Base-by-base conservation (phyloP, 2,888 invertebrate species). In the Agapostemon virescens region DNA sequence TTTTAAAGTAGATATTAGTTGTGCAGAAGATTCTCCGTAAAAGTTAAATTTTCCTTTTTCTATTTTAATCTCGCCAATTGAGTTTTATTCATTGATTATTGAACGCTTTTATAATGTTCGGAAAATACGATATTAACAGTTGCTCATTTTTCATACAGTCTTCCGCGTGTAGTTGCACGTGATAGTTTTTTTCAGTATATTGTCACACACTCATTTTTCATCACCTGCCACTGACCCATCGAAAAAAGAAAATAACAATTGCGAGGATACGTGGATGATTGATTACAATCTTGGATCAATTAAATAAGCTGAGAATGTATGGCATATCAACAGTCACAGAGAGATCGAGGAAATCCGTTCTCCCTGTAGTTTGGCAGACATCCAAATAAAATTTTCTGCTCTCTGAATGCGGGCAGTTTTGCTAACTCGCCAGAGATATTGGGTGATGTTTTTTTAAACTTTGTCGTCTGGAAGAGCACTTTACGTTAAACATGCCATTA, bases 321-420 rank as follows among this genome's bases (percentile, higher is more conserved):
- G 23, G 17, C 7, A 17, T 66, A 66, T 66, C 64, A 66, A 15
- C 40, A 23, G 17, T 66, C 23, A 9, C 38, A 40, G 23, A 66
- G 40, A 40, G 40, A 66, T 66, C 64, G 40, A 66, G 64, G 23
- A 66, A 66, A 66, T 66, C 64, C 64, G 64, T 66, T 66, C 40
- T 7, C 40, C 26, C 64, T 23, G 26, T 66, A 23, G 15, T 38
- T 66, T 66, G 64, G 64, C 64, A 17, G 23, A 23, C 7, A 9
- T 66, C 64, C 64, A 66, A 40, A 17, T 23, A 66, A 40, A 66
- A 66, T 66, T 15, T 26, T 40, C 38, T 26, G 26, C 40, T 40
- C 23, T 40, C 23, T 66, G 64, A 23, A 26, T 40, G 23, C 64
- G 7, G 64, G 9, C 15, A 40, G 26, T 23, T 40, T 66, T 38